phyloP scores from a whole-genome alignment of 2,113 vertebrate species.

The Rhinopithecus roxellana region DNA sequence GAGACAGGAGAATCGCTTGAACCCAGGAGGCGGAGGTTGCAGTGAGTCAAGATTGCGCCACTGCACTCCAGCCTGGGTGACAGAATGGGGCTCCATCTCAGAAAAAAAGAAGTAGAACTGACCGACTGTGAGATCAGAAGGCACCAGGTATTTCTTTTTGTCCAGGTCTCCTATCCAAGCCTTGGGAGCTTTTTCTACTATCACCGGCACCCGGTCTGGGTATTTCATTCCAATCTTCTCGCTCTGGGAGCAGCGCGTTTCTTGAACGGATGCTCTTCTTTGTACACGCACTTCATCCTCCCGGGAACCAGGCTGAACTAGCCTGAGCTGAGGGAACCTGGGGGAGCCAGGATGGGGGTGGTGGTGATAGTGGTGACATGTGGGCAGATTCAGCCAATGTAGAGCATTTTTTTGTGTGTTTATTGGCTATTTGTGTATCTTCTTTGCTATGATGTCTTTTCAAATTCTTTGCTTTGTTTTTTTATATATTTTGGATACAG shows the following conservation, averaged over 20 bases:
- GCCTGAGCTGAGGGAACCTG: not conserved
- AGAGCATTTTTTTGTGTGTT: conserved; percentile 4
- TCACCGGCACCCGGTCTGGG: conserved; percentile 80
- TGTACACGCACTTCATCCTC: not conserved
- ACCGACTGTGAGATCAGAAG: conserved; percentile 95
- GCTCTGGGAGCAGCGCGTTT: not conserved
- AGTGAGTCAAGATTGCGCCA: too few relatives aligned
- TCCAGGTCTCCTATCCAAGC: conserved; percentile 95
- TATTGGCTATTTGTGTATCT: not conserved
- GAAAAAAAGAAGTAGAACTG: conserved; percentile 41
- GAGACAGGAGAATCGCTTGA: too few relatives aligned
- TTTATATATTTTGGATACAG: not conserved
- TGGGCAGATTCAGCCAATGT: not conserved
- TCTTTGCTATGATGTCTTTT: conserved; percentile 17
- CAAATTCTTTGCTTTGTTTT: not conserved
- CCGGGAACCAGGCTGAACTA: not conserved
- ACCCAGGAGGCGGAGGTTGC: too few relatives aligned
- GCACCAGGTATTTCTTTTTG: conserved; percentile 96
- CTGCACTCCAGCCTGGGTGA: too few relatives aligned
- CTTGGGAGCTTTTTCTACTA: conserved; percentile 95
- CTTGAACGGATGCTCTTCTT: not conserved
- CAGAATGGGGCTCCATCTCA: too few relatives aligned
- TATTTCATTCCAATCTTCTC: not conserved
- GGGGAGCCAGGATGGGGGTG: too few relatives aligned
- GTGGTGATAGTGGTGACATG: too few relatives aligned